Conservation (phyloP, 37 sponge, comb jelly and placozoan genomes). For the Hexactinellida sp. region DNA sequence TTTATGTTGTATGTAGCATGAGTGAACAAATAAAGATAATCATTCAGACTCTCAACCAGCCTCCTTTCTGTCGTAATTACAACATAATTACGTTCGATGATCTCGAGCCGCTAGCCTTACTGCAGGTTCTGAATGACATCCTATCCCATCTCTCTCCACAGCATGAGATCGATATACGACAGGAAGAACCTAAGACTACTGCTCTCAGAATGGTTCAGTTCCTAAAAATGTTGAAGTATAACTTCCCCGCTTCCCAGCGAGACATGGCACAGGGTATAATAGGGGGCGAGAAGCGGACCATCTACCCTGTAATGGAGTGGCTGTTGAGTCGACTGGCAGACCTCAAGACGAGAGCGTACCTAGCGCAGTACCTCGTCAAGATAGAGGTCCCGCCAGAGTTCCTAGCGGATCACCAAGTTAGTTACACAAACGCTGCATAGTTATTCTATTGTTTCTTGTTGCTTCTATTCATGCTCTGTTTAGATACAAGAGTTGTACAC, state of each 20-base stretch:
- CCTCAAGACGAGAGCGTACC: conserved; percentile 74
- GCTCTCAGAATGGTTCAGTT: conserved; percentile 73
- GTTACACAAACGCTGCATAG: not conserved
- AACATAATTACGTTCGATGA: conserved; percentile 86
- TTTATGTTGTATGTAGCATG: conserved; percentile 52
- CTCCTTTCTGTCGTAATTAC: conserved; percentile 57
- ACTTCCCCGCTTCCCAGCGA: conserved; percentile 36
- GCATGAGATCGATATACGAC: conserved; percentile 79
- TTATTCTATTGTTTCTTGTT: not conserved
- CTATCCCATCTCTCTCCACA: conserved; percentile 74
- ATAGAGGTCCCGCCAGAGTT: conserved; percentile 81
- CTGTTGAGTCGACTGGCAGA: conserved; percentile 47
- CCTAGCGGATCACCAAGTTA: conserved; percentile 70
- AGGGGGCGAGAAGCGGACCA: conserved; percentile 51
- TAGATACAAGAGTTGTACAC: conserved; percentile 33
- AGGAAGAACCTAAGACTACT: conserved; percentile 85
- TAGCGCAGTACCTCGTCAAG: conserved; percentile 68
- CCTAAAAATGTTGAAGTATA: conserved; percentile 76
- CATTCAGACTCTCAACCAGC: conserved; percentile 68
- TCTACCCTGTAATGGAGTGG: conserved; percentile 77
- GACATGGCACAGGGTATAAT: conserved; percentile 67
- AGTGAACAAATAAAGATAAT: conserved; percentile 71
- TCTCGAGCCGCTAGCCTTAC: conserved; percentile 57
- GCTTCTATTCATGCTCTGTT: not conserved
- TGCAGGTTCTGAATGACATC: conserved; percentile 95